phyloP scores from a whole-genome alignment of 37 sponge, comb jelly and placozoan genomes.

The Tethya wilhelma region DNA sequence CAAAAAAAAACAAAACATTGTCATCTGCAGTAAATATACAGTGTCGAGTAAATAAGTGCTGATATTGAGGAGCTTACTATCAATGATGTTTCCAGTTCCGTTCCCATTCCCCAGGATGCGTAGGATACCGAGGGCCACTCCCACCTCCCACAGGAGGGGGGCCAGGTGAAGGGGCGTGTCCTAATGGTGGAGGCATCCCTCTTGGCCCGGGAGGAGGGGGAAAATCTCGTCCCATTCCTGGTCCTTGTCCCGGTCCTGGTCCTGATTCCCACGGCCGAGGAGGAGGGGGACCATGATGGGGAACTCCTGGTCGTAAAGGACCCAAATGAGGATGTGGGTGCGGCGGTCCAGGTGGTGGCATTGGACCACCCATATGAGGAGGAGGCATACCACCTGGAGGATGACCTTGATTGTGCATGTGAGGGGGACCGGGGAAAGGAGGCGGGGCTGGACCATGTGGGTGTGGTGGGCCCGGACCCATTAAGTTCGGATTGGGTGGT shows the following conservation, averaged over 20 bases:
- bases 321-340: not conserved
- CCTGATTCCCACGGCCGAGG: too few species aligned
- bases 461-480: constrained; percentile 10
- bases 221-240: not conserved
- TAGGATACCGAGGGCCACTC: not conserved
- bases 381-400: not conserved
- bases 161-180: not conserved
- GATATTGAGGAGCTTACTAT: not conserved
- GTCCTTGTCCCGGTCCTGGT: not conserved
- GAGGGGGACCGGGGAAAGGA: constrained; percentile 4
- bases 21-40: not conserved
- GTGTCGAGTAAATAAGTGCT: not conserved
- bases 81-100: constrained; percentile 16
- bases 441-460: constrained; percentile 10
- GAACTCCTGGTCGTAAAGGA: not conserved
- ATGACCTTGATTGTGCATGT: constrained; percentile 1
- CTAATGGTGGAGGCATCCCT: not conserved
- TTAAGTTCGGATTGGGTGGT: constrained; percentile 21
- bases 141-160: not conserved
- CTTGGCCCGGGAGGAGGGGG: not conserved
- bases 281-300: not conserved
- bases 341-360: constrained; percentile 1
- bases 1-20: not conserved
- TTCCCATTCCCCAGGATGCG: constrained; percentile 19
- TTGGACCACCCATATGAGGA: constrained; percentile 9